Base-by-base conservation (phyloP, 1,140 invertebrate species). In the Stegodyphus mimosarum region DNA sequence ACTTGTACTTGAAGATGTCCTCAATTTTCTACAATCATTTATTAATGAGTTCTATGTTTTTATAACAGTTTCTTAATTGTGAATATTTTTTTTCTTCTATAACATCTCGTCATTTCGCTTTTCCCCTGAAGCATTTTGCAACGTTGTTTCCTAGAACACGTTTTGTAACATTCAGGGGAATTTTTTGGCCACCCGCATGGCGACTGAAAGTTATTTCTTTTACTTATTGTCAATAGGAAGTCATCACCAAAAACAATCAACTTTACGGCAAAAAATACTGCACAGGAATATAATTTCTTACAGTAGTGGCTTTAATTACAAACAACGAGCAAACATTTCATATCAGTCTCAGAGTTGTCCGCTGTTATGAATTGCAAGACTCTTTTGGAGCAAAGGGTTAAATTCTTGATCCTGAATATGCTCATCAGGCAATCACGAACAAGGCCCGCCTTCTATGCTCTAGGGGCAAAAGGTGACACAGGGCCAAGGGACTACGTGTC, bases 291-390 rank as follows among this genome's bases (percentile, higher is more conserved):
- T 55, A 60, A 63, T 64, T 60, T 18, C 74, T 66, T 53, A 78
- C 76, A 78, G 76, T 78, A 78, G 76, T 78, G 76, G 64, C 50
- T 78, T 78, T 78, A 78, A 78, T 78, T 78, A 67, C 53, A 69
- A 78, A 49, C 74, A 66, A 60, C 60, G 33, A 64, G 76, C 50
- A 78, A 18, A 69, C 67, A 78, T 78, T 69, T 51, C 76, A 78
- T 76, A 76, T 76, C 74, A 76, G 60, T 76, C 15, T 48, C 48
- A 17, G 33, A 7, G 17, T 63, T 53, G 52, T 48, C 72, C 60
- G 55, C 72, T 74, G 51, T 55, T 74, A 69, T 67, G 50, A 50
- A 49, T 67, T 63, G 51, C 72, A 70, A 48, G 60, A 66, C 76
- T 66, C 55, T 76, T 76, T 76, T 76, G 48, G 76, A 78, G 76